Evolutionary conservation across 2,888 invertebrate genomes (phyloP), one percentile per base, ranked within the genome.

Genomic region (Cephus pygmeus): DNA sequence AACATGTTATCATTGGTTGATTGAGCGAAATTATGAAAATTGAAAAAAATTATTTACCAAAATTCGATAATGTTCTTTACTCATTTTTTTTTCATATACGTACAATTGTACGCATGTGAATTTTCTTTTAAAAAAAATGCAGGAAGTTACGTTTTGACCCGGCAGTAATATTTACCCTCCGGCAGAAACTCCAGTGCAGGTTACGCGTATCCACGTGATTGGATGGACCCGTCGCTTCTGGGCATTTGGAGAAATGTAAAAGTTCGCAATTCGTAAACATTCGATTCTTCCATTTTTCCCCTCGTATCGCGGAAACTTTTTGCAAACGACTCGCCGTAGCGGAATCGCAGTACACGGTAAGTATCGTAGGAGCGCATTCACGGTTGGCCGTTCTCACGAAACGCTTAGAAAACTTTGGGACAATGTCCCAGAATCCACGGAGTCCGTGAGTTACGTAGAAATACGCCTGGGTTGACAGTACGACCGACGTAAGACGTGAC

Each of bases 1-100:
- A 88, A 87, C 85, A 85, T 85, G 83, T 85, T 87, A 88, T 88
- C 87, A 88, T 86, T 83, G 85, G 82, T 79, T 83, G 81, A 81
- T 9, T 56, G 9, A 56, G 56, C 56, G 23, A 56, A 56, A 56
- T 23, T 23, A 56, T 6, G 23, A 15, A 23, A 56, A 9, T 56
- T 56, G 15, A 9, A 23, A 9, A 9, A 56, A 56, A 56, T 56
- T 23, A 9, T 56, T 56, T 9, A 56, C 56, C 2, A 23, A 0
- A 6, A 56, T 23, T 56, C 0, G 2, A 9, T 9, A 56, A 56
- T 9, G 56, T 56, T 9, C 23, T 56, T 56, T 23, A 56, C 9
- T 23, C 0, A 2, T 9, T 23, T 40, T 40, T 56, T 36, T 15
- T 23, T 9, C 6, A 6, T 9, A 1, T 1, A 56, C 0, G 0